Conservation (phyloP, 2,113 vertebrate genomes). For the Sinocyclocheilus grahami region DNA sequence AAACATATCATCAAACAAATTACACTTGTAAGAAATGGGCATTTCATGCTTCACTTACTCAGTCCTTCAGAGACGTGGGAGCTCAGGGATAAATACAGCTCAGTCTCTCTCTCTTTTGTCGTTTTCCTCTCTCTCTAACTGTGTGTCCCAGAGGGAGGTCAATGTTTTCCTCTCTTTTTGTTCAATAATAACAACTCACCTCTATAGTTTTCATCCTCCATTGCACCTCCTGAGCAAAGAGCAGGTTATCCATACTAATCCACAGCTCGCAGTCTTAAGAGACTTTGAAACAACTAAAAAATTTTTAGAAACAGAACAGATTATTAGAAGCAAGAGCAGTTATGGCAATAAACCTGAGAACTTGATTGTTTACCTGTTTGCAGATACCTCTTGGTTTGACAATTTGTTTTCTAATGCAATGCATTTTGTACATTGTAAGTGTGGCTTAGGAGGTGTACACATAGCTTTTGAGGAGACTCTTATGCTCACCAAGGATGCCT, state of each 20-base stretch:
- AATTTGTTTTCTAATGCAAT: neutral
- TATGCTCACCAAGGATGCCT: neutral
- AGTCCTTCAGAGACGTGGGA: neutral
- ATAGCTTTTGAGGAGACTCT: neutral
- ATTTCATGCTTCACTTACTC: slow-evolving; percentile 23
- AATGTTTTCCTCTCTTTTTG: neutral
- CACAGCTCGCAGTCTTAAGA: slow-evolving; percentile 7
- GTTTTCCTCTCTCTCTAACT: neutral
- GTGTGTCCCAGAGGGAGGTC: neutral
- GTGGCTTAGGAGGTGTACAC: neutral
- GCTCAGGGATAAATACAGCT: slow-evolving; percentile 4
- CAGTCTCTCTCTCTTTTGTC: neutral
- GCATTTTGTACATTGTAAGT: neutral
- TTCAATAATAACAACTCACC: slow-evolving; percentile 10
- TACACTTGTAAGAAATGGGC: slow-evolving; percentile 7
- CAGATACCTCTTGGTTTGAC: neutral
- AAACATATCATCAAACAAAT: neutral
- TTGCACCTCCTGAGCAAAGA: slow-evolving; percentile 1
- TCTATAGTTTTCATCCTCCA: slow-evolving; percentile 29
- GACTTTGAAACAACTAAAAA: neutral
- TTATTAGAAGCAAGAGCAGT: neutral
- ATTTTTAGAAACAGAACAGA: neutral
- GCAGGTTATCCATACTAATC: slow-evolving; percentile 5
- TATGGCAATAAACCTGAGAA: neutral
- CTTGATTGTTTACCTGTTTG: neutral